Evolutionary conservation across 2,888 invertebrate genomes (phyloP).

Genomic region (Drosophila yooni): DNA sequence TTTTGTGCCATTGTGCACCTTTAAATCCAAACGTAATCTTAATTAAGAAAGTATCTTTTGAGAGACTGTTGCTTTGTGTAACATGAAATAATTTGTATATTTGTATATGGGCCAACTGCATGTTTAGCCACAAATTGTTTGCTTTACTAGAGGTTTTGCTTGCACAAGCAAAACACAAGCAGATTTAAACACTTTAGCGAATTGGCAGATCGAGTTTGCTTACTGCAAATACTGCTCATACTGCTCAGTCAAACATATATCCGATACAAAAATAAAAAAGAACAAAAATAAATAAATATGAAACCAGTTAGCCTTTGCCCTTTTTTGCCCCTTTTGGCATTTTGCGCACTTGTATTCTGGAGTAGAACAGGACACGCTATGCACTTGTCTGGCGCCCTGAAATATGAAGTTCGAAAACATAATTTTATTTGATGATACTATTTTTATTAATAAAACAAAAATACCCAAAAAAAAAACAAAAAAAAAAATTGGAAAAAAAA

Average conservation of each 20-base stretch:
- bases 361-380: constrained; percentile 68
- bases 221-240: constrained; percentile 13
- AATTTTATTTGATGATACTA: constrained; percentile 71
- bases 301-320: constrained; percentile 29
- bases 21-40: constrained; percentile 16
- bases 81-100: constrained; percentile 34
- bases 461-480: constrained; percentile 15
- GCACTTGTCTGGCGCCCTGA: constrained; percentile 70
- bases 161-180: constrained; percentile 4
- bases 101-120: constrained; percentile 7
- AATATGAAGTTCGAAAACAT: constrained; percentile 81
- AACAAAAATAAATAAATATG: constrained; percentile 22
- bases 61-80: constrained; percentile 23
- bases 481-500: background rate
- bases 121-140: constrained; percentile 39
- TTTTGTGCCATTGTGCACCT: constrained; percentile 13
- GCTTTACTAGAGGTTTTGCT: background rate
- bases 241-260: constrained; percentile 8
- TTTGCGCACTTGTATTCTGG: constrained; percentile 42
- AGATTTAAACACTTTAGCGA: background rate
- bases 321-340: constrained; percentile 6
- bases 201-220: constrained; percentile 11
- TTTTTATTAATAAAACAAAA: constrained; percentile 55
- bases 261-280: background rate
- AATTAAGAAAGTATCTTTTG: constrained; percentile 31